Percentiles rank a stretch among this genome's conserved stretches.
phyloP scores from a whole-genome alignment of 2,888 invertebrate species.

The Zeuzera pyrina region DNA sequence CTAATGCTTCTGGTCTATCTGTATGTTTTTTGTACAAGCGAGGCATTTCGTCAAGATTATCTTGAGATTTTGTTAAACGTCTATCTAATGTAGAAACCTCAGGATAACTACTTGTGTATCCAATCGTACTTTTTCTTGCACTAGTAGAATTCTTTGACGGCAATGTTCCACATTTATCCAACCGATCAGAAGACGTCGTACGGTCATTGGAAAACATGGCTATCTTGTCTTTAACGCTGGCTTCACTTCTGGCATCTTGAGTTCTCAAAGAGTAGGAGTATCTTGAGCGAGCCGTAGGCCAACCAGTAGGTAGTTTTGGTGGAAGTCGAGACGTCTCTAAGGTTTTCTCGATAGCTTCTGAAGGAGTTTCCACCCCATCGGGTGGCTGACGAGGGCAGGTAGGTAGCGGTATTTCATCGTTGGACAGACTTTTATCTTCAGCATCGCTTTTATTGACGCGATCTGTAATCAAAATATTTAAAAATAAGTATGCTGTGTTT shows the following conservation, averaged over 20 bases:
- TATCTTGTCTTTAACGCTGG: constrained; percentile 88
- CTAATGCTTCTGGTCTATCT: constrained; percentile 65
- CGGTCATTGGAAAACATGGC: constrained; percentile 84
- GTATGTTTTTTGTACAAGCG: constrained; percentile 43
- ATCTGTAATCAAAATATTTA: constrained; percentile 37
- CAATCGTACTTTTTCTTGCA: constrained; percentile 37
- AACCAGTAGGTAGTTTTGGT: constrained; percentile 39
- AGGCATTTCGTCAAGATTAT: constrained; percentile 68
- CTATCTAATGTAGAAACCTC: constrained; percentile 55
- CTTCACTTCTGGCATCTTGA: constrained; percentile 85
- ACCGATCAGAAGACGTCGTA: constrained; percentile 44
- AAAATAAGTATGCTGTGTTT: no score
- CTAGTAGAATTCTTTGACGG: constrained; percentile 39
- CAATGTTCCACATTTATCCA: constrained; percentile 59
- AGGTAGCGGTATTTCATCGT: constrained; percentile 62
- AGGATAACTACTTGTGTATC: constrained; percentile 39
- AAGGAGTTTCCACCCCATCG: constrained; percentile 87
- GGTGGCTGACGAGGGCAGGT: constrained; percentile 83
- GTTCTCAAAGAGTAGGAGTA: constrained; percentile 70
- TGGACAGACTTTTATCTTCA: constrained; percentile 64
- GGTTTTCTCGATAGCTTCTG: constrained; percentile 75
- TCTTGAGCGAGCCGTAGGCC: constrained; percentile 43
- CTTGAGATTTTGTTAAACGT: constrained; percentile 62
- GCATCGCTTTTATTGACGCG: constrained; percentile 58
- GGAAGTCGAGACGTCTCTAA: constrained; percentile 52